These are phyloP conservation scores for Alloplasta piceator DNA, from an alignment of 2,888 invertebrate species.

Conservation along the genomic window DNA sequence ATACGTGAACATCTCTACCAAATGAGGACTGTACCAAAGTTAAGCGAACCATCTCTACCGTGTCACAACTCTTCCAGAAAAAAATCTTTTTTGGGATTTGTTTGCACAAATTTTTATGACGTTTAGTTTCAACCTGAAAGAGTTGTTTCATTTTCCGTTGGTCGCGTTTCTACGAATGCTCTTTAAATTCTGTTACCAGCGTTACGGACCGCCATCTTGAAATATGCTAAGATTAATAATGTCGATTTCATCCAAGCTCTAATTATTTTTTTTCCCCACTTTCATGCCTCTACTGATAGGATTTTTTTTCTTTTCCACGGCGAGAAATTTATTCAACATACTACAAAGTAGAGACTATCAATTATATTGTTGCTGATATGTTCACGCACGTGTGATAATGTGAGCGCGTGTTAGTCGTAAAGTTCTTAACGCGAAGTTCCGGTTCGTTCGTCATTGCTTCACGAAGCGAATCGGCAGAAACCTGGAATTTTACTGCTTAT, in stretches of 20 bases:
- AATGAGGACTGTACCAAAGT: no score
- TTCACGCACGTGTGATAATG: not conserved
- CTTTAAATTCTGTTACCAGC: no score
- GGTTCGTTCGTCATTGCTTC: conserved; percentile 33
- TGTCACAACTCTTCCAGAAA: no score
- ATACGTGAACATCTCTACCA: no score
- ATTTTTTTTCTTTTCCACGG: conserved; percentile 12
- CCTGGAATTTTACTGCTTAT: conserved; percentile 30
- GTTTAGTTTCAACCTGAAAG: no score
- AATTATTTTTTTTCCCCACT: conserved; percentile 1
- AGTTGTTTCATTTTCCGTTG: no score
- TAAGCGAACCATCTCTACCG: no score
- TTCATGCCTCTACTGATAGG: not conserved
- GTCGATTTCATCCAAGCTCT: not conserved
- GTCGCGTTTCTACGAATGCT: no score
- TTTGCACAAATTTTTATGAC: no score
- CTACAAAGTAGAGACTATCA: conserved; percentile 22
- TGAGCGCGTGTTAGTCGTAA: not conserved
- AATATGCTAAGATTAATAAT: conserved; percentile 20
- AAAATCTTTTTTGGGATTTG: no score
- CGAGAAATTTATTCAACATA: conserved; percentile 33
- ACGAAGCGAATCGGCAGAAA: conserved; percentile 46
- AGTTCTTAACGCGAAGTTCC: conserved; percentile 32
- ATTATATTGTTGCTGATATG: not conserved
- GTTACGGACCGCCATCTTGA: no score